Conservation (phyloP, 1,140 invertebrate genomes). For the Zophobas atratus region DNA sequence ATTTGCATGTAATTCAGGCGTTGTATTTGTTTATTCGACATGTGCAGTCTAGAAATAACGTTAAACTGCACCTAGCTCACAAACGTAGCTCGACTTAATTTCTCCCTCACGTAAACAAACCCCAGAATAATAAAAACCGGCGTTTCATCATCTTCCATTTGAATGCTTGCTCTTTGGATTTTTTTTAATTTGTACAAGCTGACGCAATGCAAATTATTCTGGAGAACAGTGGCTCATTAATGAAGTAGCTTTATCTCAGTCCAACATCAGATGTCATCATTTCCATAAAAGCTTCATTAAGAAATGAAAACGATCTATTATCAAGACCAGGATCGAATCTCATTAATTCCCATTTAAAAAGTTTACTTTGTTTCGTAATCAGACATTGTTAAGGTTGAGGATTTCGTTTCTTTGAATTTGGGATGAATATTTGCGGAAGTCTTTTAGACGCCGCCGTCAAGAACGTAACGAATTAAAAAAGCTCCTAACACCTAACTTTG, state of each 20-base stretch:
- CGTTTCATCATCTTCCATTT: constrained; percentile 8
- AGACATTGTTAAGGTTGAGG: background rate
- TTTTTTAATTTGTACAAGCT: constrained; percentile 45
- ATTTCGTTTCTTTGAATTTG: constrained; percentile 5
- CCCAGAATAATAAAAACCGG: background rate
- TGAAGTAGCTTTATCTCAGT: constrained; percentile 44
- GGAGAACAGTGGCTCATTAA: constrained; percentile 37
- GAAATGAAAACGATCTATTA: constrained; percentile 47
- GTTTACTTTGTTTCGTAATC: constrained; percentile 25
- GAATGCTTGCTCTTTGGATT: constrained; percentile 1
- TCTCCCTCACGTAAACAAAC: constrained; percentile 6
- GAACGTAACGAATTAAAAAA: background rate
- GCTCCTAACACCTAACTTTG: background rate
- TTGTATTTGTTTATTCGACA: constrained; percentile 25
- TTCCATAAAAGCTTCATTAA: constrained; percentile 50
- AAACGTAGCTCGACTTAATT: constrained; percentile 3
- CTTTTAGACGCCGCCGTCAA: too few species aligned
- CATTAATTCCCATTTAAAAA: constrained; percentile 39
- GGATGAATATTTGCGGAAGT: too few species aligned
- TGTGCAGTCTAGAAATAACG: constrained; percentile 15
- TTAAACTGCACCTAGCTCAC: constrained; percentile 8
- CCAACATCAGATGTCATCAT: constrained; percentile 42
- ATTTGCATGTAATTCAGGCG: constrained; percentile 28
- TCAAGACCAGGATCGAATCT: constrained; percentile 39
- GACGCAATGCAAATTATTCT: constrained; percentile 44